These are phyloP conservation scores for Geotria australis DNA, from an alignment of 2,797 vertebrate genomes.

Conservation along the genomic window DNA sequence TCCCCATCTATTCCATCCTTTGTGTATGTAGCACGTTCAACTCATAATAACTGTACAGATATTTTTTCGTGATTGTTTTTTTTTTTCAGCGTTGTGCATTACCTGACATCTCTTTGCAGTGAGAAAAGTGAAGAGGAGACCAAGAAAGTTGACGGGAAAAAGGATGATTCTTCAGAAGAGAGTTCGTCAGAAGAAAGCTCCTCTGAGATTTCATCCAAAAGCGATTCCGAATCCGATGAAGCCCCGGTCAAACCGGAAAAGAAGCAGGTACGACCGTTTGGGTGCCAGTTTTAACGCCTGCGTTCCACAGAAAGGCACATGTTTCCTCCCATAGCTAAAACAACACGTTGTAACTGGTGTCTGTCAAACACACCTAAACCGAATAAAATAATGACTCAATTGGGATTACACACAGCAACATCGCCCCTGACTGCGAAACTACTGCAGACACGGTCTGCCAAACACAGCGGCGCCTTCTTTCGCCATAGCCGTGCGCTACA, in stretches of 20 bases:
- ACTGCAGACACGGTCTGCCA: no score
- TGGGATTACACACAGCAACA: no score
- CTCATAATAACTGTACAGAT: neutral
- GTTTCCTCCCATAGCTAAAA: no score
- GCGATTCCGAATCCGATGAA: conserved; percentile 19
- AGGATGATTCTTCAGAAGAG: conserved; percentile 19
- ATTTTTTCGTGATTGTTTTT: neutral
- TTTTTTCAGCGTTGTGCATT: neutral
- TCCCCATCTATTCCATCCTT: neutral
- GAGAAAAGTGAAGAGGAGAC: neutral
- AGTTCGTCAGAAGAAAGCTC: conserved; percentile 50
- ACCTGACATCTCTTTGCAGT: neutral
- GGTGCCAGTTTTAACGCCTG: no score
- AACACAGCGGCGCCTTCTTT: no score
- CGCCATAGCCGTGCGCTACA: no score
- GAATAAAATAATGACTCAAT: no score
- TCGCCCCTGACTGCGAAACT: no score
- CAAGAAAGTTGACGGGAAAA: neutral
- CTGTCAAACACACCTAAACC: no score
- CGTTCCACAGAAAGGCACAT: no score
- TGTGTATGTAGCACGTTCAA: neutral
- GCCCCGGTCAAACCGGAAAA: neutral
- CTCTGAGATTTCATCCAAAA: conserved; percentile 29
- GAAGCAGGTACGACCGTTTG: neutral
- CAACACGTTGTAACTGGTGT: no score